phyloP scores from a whole-genome alignment of 2,797 vertebrate species.

The Bucorvus abyssinicus region DNA sequence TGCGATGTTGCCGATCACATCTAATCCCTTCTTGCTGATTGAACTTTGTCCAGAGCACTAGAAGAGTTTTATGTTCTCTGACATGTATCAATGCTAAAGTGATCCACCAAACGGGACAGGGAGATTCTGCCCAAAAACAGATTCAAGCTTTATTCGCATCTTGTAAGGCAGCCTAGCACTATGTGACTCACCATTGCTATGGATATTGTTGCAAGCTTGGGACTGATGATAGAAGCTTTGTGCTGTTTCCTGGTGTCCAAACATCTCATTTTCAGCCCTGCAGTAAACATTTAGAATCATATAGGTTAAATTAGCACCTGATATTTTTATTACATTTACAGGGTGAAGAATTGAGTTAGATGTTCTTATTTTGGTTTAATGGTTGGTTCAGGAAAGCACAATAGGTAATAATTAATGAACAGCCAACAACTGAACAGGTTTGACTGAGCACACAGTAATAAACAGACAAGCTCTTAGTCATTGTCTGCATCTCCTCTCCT shows the following conservation, averaged over 20 bases:
- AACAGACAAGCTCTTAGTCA: not conserved
- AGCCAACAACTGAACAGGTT: not conserved
- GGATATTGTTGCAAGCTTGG: not conserved
- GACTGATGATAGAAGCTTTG: not conserved
- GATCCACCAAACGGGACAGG: not conserved
- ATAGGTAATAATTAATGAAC: not conserved
- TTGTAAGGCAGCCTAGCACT: not conserved
- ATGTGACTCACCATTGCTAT: not conserved
- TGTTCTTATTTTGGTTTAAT: not conserved
- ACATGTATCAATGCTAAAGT: not conserved
- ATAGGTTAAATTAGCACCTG: not conserved
- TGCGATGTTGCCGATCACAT: accelerated
- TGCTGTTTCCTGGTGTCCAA: not conserved
- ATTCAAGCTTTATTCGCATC: not conserved
- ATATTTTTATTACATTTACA: not conserved
- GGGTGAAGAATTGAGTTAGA: not conserved
- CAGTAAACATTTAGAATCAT: not conserved
- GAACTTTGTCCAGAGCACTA: not conserved
- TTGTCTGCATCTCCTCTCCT: not conserved
- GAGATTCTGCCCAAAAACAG: not conserved
- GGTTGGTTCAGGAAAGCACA: not conserved
- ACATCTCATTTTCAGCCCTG: not conserved
- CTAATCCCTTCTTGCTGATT: not conserved
- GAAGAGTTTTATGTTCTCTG: not conserved
- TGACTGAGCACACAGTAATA: accelerated